Conservation (phyloP, 2,797 vertebrate genomes). For the Hafferia zeledoni region DNA sequence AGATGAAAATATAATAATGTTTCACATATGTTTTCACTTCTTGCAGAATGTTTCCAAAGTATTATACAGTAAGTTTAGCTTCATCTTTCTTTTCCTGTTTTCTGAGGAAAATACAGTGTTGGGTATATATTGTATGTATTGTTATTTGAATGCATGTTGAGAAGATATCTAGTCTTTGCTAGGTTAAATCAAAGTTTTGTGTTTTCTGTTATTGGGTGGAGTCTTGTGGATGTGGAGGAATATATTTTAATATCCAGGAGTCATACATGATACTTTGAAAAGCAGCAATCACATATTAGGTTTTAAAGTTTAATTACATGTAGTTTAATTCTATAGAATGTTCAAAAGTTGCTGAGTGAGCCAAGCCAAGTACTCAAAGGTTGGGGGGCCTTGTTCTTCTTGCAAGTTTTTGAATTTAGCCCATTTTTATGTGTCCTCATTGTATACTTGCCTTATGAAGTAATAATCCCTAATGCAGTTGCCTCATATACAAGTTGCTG, state of each 20-base stretch:
- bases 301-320: background rate
- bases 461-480: slow-evolving; percentile 13
- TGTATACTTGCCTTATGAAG: background rate
- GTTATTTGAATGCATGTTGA: background rate
- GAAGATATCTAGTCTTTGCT: background rate
- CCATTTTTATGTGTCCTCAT: background rate
- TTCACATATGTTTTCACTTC: background rate
- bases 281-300: background rate
- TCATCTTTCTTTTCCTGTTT: background rate
- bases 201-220: background rate
- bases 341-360: background rate
- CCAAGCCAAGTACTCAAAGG: background rate
- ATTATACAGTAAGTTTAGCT: background rate
- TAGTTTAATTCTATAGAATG: background rate
- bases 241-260: background rate
- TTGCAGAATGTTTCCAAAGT: background rate
- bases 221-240: background rate
- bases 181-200: background rate
- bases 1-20: background rate
- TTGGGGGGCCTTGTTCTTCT: background rate
- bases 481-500: background rate
- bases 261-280: background rate
- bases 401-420: background rate
- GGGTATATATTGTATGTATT: background rate
- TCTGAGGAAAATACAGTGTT: background rate